Base-by-base conservation (phyloP, 2,888 invertebrate genomes). In the Pachymerium ferrugineum region DNA sequence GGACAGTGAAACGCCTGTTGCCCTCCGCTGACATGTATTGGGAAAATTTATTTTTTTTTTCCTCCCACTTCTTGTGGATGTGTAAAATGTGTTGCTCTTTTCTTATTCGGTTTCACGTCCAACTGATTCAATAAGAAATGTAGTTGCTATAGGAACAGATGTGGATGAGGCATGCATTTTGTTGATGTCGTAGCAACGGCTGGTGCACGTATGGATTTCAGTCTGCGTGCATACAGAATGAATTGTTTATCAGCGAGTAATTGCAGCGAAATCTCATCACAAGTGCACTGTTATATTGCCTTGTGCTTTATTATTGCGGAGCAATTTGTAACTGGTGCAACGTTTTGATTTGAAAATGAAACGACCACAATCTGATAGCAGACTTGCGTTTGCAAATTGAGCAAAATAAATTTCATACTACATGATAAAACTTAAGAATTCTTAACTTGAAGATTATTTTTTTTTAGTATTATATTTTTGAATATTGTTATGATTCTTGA, bases 191-290 rank as follows among this genome's bases (percentile, higher is more conserved):
- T 62, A 25, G 62, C 62, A 62, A 62, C 62, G 62, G 62, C 62
- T 62, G 62, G 62, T 25, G 62, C 28, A 28, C 62, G 25, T 62
- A 62, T 14, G 25, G 62, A 28, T 38, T 62, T 22, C 62, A 62
- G 62, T 62, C 25, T 28, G 62, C 62, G 25, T 62, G 62, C 62
- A 62, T 62, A 28, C 28, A 28, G 62, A 62, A 62, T 62, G 62
- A 62, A 62, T 62, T 62, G 62, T 62, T 62, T 62, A 62, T 62
- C 62, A 62, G 62, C 62, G 62, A 62, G 62, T 62, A 62, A 62
- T 62, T 62, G 28, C 28, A 62, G 62, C 62, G 62, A 62, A 62
- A 62, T 62, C 25, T 62, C 62, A 62, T 62, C 62, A 62, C 28
- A 62, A 62, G 62, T 62, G 62, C 62, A 62, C 62, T 62, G 62